A percentile compares a stretch with the other conserved stretches of the same genome.
phyloP scores from a whole-genome alignment of 2,797 vertebrate species.

The Chaunax sp. region DNA sequence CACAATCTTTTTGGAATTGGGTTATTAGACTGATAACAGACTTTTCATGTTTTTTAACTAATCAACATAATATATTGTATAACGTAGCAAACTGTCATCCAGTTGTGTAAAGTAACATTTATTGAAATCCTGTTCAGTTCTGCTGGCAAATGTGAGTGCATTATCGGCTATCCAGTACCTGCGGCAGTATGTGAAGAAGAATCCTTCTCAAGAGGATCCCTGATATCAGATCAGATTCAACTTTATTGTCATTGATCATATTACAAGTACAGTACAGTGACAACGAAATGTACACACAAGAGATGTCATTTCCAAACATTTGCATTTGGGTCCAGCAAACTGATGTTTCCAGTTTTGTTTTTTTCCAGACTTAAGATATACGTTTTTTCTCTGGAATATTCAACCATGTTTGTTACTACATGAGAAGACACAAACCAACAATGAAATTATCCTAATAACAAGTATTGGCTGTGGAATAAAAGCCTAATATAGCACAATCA shows the following conservation, averaged over 20 bases:
- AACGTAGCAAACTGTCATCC: neutral
- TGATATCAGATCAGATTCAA: no score
- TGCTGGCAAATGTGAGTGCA: conserved; percentile 94
- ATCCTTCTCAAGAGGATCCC: conserved; percentile 39
- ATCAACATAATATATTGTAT: neutral
- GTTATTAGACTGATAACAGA: no score
- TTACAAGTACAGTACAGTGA: no score
- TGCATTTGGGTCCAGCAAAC: conserved; percentile 64
- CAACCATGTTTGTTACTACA: neutral
- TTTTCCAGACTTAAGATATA: conserved; percentile 4
- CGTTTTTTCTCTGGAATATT: neutral
- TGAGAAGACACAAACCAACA: conserved; percentile 2
- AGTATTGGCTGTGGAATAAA: neutral
- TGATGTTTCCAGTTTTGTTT: neutral
- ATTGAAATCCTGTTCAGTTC: conserved; percentile 82
- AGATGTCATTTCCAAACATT: conserved; percentile 54
- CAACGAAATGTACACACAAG: conserved; percentile 1
- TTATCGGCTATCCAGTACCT: conserved; percentile 96
- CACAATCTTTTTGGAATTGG: no score
- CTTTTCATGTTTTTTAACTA: neutral
- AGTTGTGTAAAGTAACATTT: conserved; percentile 26
- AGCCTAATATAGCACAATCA: neutral
- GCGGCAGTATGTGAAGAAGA: conserved; percentile 83
- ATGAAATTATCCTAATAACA: neutral
- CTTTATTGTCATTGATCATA: no score